Conservation (phyloP, 2,113 vertebrate genomes). For the Xiphophorus hellerii region DNA sequence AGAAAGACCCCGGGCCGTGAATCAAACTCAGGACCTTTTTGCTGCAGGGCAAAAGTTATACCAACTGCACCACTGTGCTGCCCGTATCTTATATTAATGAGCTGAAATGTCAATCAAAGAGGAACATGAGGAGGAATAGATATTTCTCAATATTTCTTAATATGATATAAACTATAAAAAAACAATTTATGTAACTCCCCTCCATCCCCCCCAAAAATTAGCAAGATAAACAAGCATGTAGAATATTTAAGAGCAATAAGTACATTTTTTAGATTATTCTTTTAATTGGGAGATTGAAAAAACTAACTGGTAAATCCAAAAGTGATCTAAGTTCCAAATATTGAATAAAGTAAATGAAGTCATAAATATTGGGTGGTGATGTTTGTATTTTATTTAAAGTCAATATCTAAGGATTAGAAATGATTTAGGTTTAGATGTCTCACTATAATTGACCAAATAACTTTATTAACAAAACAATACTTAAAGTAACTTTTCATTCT, state of each 20-base stretch:
- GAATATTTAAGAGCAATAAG: not conserved
- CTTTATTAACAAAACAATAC: conserved; percentile 37
- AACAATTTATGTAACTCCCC: no score
- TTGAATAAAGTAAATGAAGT: not conserved
- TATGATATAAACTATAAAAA: no score
- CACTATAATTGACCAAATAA: conserved; percentile 26
- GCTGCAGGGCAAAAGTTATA: no score
- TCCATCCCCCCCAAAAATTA: not conserved
- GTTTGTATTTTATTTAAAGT: conserved; percentile 18
- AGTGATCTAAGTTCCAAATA: conserved; percentile 23
- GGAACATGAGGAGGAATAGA: not conserved
- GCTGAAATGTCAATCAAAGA: not conserved
- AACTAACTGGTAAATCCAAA: not conserved
- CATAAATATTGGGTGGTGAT: conserved; percentile 21
- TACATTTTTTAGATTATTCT: no score
- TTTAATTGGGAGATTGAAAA: not conserved
- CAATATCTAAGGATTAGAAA: conserved; percentile 49
- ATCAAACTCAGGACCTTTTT: no score
- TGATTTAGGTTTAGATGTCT: conserved; percentile 48
- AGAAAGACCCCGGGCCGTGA: no score
- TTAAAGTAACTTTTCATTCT: no score
- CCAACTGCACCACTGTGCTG: no score
- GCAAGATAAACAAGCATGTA: not conserved
- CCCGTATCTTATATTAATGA: no score
- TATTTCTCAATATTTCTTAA: no score